Evolutionary conservation across 2,113 vertebrate species (phyloP), one percentile per base, ranked within the genome.

Genomic region (Xenotilapia leptura): DNA sequence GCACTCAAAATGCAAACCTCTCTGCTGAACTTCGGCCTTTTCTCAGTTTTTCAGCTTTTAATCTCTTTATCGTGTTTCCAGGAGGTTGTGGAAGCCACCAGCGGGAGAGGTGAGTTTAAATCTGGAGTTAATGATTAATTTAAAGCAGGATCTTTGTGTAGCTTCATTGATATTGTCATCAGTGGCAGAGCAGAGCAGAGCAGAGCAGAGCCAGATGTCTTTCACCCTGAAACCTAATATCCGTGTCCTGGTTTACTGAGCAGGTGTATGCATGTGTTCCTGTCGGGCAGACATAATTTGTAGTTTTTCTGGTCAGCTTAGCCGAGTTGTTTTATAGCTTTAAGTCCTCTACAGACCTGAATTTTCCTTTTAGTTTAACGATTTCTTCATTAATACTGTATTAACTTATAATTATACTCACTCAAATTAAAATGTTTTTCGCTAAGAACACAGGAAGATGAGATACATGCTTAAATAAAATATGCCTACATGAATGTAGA

Each of bases 51-150:
- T 6, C 92, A 94, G 3, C 21, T 92, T 26, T 90, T 96, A 3
- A 53, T 95, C 62, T 88, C 65, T 11, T 11, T 94, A 15, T 90
- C 90, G n/a, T 85, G 65, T 58, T 86, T 94, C n/a, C 90, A 87
- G 1, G 82, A 92, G 7, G 90, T 91, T 3, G 90, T 89, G 1
- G 88, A 93, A 4, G 94, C 94, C 9, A 93, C 88, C 10, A 84
- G 89, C 19, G 83, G 90, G 2, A 93, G 40, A 95, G 96, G 96
- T 97, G 92, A 94, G 94, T 90, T 12, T 8, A 23, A 13, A 13
- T 65, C 38, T 36, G 6, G 3, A 15, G 55, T 77, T n/a, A 26
- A 53, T 49, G 2, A 12, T n/a, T 28, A 10, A 47, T 55, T 10
- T 73, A 14, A 23, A 84, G 70, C 42, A 6, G 26, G 36, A 21